Evolutionary conservation across 2,888 invertebrate species (phyloP).

Genomic region (Junonia oenone): DNA sequence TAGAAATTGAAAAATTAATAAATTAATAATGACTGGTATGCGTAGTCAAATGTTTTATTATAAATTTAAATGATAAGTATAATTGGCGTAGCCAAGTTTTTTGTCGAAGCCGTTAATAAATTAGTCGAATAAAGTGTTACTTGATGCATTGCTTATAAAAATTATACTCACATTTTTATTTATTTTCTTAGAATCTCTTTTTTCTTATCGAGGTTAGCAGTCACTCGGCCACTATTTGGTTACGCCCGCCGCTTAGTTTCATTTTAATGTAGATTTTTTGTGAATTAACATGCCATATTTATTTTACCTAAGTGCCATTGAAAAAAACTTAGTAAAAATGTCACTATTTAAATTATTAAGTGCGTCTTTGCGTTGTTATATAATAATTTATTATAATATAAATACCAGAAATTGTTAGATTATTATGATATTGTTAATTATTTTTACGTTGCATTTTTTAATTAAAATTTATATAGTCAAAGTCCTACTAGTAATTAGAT

Average conservation of each 20-base stretch:
- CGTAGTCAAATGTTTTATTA: background rate
- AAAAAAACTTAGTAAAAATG: constrained; percentile 27
- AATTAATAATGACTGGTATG: background rate
- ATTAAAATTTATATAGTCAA: constrained; percentile 27
- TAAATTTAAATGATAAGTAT: background rate
- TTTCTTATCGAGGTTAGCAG: background rate
- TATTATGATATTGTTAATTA: constrained; percentile 3
- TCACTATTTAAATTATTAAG: constrained; percentile 2
- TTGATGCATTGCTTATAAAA: background rate
- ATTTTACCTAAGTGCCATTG: constrained; percentile 44
- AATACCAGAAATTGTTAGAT: background rate
- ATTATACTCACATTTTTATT: background rate
- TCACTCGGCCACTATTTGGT: background rate
- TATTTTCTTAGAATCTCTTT: background rate
- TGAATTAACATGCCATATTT: constrained; percentile 32
- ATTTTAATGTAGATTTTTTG: constrained; percentile 16
- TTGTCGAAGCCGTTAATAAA: background rate
- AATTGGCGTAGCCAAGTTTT: background rate
- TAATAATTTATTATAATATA: background rate
- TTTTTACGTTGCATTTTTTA: constrained; percentile 29
- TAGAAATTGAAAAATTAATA: background rate
- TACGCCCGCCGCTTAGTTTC: background rate
- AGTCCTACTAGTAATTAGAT: constrained; percentile 52
- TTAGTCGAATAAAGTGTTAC: background rate
- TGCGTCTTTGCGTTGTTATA: constrained; percentile 6